These are phyloP conservation scores for Luscinia megarhynchos DNA, from an alignment of 2,797 vertebrate species.

Conservation along the genomic window DNA sequence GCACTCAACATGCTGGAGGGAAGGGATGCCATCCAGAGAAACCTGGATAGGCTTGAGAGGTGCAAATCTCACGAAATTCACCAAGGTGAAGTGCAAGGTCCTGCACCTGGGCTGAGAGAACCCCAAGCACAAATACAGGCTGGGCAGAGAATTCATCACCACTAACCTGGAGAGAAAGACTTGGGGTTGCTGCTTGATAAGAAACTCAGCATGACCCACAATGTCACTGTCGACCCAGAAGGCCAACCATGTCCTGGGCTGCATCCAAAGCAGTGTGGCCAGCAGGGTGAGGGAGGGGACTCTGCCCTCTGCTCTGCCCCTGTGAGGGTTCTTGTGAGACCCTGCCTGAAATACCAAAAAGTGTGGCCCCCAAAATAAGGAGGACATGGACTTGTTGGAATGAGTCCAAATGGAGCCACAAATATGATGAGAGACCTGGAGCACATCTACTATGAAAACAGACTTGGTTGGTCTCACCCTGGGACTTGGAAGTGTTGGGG, in stretches of 20 bases:
- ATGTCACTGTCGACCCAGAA: not conserved
- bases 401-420: not conserved
- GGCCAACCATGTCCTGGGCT: not conserved
- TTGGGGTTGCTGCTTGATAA: not conserved
- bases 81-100: not conserved
- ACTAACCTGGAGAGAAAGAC: not conserved
- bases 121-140: not conserved
- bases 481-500: not conserved
- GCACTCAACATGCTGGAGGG: not conserved
- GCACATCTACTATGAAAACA: not conserved
- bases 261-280: rapidly evolving
- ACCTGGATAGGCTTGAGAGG: not conserved
- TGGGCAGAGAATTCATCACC: not conserved
- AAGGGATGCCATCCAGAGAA: not conserved
- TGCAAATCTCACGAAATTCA: not conserved
- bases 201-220: not conserved
- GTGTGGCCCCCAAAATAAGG: not conserved
- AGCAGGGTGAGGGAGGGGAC: rapidly evolving
- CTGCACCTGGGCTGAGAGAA: not conserved
- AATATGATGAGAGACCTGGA: not conserved
- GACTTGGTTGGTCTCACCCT: not conserved
- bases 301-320: not conserved
- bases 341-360: not conserved
- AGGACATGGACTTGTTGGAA: not conserved
- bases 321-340: not conserved